Conservation (phyloP, 2,888 invertebrate genomes). For the Mythimna loreyi region DNA sequence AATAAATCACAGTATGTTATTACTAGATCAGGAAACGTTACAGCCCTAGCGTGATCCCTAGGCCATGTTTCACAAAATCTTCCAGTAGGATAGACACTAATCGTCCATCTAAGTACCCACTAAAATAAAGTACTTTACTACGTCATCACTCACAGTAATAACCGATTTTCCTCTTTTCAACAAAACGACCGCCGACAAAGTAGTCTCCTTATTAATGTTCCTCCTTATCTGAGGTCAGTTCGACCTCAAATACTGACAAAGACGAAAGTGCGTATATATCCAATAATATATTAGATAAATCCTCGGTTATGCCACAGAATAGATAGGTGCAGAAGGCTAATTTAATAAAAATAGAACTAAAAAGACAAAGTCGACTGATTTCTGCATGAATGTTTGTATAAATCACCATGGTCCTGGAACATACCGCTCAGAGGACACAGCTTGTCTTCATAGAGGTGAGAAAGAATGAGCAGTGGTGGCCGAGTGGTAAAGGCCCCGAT, state of each 20-base stretch:
- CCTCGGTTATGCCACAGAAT: constrained; percentile 2
- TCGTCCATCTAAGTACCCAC: not conserved
- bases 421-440: no score
- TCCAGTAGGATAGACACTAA: not conserved
- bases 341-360: no score
- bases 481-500: no score
- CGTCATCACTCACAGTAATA: constrained; percentile 23
- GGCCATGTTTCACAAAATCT: not conserved
- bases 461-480: no score
- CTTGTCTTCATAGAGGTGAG: no score
- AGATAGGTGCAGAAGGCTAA: not conserved
- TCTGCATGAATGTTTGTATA: no score
- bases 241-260: constrained; percentile 38
- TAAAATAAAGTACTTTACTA: constrained; percentile 32
- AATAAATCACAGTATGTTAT: no score
- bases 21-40: not conserved
- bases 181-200: constrained; percentile 18
- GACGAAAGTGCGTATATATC: constrained; percentile 42
- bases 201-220: constrained; percentile 38
- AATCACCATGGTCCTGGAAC: no score
- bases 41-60: not conserved
- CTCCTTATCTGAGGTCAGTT: constrained; percentile 41
- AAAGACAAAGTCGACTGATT: no score
- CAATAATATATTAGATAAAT: constrained; percentile 58
- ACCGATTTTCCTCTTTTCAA: constrained; percentile 42